Evolutionary conservation across 2,797 vertebrate genomes (phyloP), one percentile per base, ranked within the genome.

Genomic region (Gymnopithys bicolor): DNA sequence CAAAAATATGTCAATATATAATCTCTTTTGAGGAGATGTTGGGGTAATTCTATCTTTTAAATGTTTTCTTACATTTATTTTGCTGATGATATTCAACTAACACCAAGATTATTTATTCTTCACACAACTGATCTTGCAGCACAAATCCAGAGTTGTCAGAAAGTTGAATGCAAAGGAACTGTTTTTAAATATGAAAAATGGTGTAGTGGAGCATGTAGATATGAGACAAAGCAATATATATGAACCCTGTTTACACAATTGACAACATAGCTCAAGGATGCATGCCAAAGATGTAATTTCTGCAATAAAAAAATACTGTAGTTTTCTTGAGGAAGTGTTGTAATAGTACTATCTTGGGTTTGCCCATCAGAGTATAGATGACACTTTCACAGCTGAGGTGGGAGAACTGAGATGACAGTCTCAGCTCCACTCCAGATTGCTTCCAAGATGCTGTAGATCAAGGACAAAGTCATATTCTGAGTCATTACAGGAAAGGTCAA

Each of bases 401-500:
- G 84, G 52, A 32, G 25, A 66, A 71, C 52, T n/a, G 59, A 84
- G 52, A 66, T 48, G 46, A 24, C 97, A 96, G 37, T 96, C 96
- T 89, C 97, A 97, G 63, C 97, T 96, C 68, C 93, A 87, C 56
- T 96, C 95, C 85, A 97, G 95, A 76, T 96, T 51, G 64, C 81
- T 97, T 89, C 95, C 95, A 94, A 92, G 96, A 90, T 93, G 89
- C 63, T 96, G 94, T 89, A 95, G 92, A 90, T 97, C 97, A 68
- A 95, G 75, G 77, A 96, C 96, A 83, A 96, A 95, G 14, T 97
- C 96, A 89, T 84, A 93, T 53, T 93, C 95, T 22, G 71, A 96
- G 63, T 96, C 95, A 41, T 70, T 96, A 83, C 69, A 52, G 53
- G 94, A 94, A 93, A 96, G 94, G 52, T 89, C 87, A 90, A 96